These are phyloP conservation scores for Gadus macrocephalus DNA, from an alignment of 2,113 vertebrate genomes.

Conservation along the genomic window DNA sequence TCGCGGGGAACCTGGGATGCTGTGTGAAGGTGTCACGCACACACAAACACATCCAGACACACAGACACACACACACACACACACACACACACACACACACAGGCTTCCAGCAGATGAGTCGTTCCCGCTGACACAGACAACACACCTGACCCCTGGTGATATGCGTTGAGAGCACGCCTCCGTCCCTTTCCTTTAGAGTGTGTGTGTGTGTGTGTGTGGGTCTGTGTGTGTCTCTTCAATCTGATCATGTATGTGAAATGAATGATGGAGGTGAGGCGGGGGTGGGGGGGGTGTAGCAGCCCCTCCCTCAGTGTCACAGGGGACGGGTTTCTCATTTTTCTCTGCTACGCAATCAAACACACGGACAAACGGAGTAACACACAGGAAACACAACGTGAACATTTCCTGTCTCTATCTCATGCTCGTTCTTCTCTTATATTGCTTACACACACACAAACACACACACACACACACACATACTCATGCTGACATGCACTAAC, in stretches of 20 bases:
- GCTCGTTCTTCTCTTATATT: no score
- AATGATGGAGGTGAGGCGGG: conserved; percentile 40
- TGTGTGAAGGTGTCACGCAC: conserved; percentile 14
- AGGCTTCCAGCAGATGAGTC: neutral
- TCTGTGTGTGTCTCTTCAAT: conserved; percentile 40
- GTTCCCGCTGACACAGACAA: neutral
- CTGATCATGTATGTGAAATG: conserved; percentile 55
- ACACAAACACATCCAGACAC: neutral
- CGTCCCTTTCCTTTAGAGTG: neutral
- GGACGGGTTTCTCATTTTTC: conserved; percentile 46
- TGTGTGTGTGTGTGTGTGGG: conserved; percentile 1
- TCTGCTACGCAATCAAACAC: neutral
- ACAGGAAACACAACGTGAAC: no score
- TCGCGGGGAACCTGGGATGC: neutral
- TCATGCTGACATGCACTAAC: neutral
- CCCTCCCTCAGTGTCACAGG: conserved; percentile 34
- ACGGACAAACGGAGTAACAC: no score
- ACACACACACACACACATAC: neutral
- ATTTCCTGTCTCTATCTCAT: no score
- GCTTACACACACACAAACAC: no score
- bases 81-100: neutral
- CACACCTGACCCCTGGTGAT: no score
- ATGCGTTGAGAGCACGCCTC: no score
- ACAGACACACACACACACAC: neutral
- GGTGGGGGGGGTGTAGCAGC: no score